phyloP scores from a whole-genome alignment of 2,797 vertebrate species.

The Pogonophryne albipinna region DNA sequence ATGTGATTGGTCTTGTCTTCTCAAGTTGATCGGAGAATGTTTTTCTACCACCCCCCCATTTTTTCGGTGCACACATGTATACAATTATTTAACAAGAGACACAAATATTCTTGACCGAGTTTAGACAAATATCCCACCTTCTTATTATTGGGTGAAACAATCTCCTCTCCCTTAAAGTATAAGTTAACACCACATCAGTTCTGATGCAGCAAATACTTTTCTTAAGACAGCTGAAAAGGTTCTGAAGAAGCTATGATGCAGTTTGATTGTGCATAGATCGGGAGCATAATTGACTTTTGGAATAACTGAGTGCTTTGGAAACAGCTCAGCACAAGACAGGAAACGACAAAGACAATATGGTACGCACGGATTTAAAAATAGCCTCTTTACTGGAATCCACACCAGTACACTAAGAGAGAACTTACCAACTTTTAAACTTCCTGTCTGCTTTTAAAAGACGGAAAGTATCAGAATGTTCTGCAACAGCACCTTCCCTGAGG shows the following conservation, averaged over 20 bases:
- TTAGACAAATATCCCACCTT: too few species aligned
- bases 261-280: too few species aligned
- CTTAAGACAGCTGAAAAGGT: too few species aligned
- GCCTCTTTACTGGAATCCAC: background rate
- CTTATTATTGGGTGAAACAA: too few species aligned
- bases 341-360: background rate
- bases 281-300: too few species aligned
- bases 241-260: too few species aligned
- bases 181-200: too few species aligned
- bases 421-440: background rate
- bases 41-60: background rate
- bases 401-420: background rate
- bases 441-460: background rate
- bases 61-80: too few species aligned
- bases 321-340: background rate
- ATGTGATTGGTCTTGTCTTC: conserved; percentile 39
- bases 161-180: too few species aligned
- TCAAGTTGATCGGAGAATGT: conserved; percentile 18
- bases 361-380: background rate
- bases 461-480: background rate
- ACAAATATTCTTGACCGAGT: too few species aligned
- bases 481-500: background rate
- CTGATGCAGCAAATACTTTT: too few species aligned
- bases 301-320: background rate
- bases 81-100: too few species aligned